These are phyloP conservation scores for Ectropis crepuscularia DNA, from an alignment of 2,888 invertebrate genomes.

Conservation along the genomic window DNA sequence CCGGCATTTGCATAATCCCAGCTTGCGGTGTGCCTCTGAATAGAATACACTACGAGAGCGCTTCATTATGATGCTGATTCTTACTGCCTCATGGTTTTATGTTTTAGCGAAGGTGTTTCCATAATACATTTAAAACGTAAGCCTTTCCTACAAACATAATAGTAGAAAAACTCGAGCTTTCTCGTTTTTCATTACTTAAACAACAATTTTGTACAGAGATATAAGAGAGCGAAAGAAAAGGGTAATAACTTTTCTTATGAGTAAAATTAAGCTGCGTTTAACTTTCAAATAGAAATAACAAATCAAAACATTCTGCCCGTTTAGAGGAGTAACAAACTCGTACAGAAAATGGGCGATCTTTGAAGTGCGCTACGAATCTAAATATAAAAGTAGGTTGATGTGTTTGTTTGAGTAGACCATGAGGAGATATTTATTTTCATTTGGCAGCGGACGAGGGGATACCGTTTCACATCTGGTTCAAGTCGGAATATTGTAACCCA, in stretches of 20 bases:
- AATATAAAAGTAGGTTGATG: conserved; percentile 69
- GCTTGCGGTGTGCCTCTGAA: conserved; percentile 34
- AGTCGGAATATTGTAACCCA: conserved; percentile 48
- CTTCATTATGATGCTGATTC: conserved; percentile 29
- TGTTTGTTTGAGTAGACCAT: conserved; percentile 66
- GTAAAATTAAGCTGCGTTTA: conserved; percentile 14
- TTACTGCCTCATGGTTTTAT: conserved; percentile 7
- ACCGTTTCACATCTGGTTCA: conserved; percentile 56
- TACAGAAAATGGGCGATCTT: conserved; percentile 54
- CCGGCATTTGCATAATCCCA: conserved; percentile 41
- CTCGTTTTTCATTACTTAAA: not conserved
- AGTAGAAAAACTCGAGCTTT: not conserved
- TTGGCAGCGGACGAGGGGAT: conserved; percentile 56
- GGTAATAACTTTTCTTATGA: conserved; percentile 10
- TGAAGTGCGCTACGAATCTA: conserved; percentile 56
- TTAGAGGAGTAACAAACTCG: conserved; percentile 35
- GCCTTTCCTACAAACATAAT: not conserved
- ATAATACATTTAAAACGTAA: not conserved
- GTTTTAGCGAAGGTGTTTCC: conserved; percentile 9
- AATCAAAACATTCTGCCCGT: conserved; percentile 34
- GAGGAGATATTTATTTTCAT: conserved; percentile 75
- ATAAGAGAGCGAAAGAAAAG: not conserved
- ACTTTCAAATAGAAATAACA: conserved; percentile 17
- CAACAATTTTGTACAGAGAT: conserved; percentile 2
- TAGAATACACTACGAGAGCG: conserved; percentile 23